phyloP scores from a whole-genome alignment of 2,797 vertebrate genomes.

The Paedocypris micromegethes region DNA sequence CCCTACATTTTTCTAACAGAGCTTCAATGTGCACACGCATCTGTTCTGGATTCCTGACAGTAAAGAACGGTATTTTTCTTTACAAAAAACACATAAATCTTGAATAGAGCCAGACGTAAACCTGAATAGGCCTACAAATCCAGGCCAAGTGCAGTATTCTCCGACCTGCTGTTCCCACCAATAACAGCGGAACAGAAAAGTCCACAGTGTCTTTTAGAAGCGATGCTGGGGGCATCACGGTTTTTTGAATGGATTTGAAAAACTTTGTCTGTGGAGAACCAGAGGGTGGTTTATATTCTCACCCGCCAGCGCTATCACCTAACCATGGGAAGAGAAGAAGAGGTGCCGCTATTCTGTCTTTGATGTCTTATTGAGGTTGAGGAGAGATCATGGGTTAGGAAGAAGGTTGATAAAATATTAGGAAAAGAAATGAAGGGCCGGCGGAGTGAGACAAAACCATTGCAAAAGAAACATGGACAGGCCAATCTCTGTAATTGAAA shows the following conservation, averaged over 20 bases:
- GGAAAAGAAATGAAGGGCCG: background rate
- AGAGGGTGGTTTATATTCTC: conserved; percentile 8
- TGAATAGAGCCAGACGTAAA: background rate
- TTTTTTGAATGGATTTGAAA: conserved; percentile 26
- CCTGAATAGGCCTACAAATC: conserved; percentile 16
- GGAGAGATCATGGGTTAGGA: conserved; percentile 3
- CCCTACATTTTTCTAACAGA: conserved; percentile 17
- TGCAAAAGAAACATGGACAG: background rate
- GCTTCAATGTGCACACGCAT: no score
- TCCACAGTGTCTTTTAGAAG: conserved; percentile 5
- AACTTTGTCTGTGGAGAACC: background rate
- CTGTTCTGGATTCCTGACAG: no score
- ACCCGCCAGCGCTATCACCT: conserved; percentile 9
- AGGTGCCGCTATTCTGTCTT: conserved; percentile 2
- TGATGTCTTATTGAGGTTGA: conserved; percentile 17
- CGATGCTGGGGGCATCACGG: conserved; percentile 26
- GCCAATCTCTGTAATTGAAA: background rate
- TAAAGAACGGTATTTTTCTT: no score
- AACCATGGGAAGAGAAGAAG: conserved; percentile 21
- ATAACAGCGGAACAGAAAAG: conserved; percentile 7
- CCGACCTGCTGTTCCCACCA: conserved; percentile 1
- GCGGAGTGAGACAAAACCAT: background rate
- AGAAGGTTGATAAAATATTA: conserved; percentile 2
- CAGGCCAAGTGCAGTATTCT: background rate
- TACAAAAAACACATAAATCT: no score